Percentiles rank a stretch among this genome's conserved stretches.
Conservation (phyloP, 2,113 vertebrate genomes). For the Notarius lentiginosus region DNA sequence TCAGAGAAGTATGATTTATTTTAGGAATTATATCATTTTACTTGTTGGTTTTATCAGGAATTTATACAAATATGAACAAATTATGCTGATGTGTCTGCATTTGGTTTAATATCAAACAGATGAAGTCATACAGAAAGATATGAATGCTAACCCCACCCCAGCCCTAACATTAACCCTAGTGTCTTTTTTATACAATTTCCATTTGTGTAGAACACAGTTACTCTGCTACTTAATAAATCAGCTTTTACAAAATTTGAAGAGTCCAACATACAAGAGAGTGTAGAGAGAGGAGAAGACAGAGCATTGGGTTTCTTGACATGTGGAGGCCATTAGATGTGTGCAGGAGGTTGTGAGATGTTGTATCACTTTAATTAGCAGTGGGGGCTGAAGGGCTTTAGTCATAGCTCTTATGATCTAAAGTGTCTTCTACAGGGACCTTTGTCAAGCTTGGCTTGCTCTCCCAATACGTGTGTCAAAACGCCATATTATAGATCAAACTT, state of each 20-base stretch:
- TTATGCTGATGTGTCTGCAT: background rate
- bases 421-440: conserved; percentile 42
- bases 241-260: background rate
- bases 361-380: conserved; percentile 72
- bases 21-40: too few relatives aligned
- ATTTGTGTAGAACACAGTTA: background rate
- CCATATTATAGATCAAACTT: background rate
- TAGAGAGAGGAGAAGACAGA: conserved; percentile 57
- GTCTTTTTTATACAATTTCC: background rate
- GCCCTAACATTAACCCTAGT: background rate
- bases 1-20: too few relatives aligned
- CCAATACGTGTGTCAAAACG: conserved; percentile 34
- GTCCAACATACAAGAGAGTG: background rate
- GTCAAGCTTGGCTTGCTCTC: conserved; percentile 51
- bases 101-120: background rate
- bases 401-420: conserved; percentile 36
- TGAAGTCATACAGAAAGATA: background rate
- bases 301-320: conserved; percentile 55
- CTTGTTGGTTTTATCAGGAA: too few relatives aligned
- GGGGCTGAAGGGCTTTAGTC: conserved; percentile 63
- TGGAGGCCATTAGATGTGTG: conserved; percentile 67
- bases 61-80: too few relatives aligned
- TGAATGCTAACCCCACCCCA: background rate
- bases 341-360: conserved; percentile 74
- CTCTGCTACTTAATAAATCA: background rate